Base-by-base conservation (phyloP, 2,797 vertebrate species). In the Hydrolagus colliei region DNA sequence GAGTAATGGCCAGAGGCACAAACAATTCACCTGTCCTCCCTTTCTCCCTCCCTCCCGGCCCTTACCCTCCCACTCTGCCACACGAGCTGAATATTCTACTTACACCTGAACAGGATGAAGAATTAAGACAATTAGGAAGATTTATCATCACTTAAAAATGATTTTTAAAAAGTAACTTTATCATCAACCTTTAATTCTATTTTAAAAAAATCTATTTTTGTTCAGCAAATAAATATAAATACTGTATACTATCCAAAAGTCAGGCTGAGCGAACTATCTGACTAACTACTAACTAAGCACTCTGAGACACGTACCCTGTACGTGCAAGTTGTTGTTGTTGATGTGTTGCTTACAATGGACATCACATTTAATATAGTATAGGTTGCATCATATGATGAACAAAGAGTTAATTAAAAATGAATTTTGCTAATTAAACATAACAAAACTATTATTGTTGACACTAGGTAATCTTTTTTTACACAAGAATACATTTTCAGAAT, bases 231-330 rank as follows among this genome's bases (percentile, higher is more conserved):
- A 62, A 22, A 79, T 79, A 61, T 52, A 52, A 52, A 52, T 52
- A 27, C 20, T 27, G 27, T 27, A 22, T 27, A 65, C n/a, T 4
- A 16, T n/a, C 18, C 32, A 41, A 71, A 32, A 14, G 27, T 67
- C 32, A 68, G 41, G 41, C 32, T 35, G 27, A 82, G 65, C 16
- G 68, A 71, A 84, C 67, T 80, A 80, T 80, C 12, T 80, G 62
- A 80, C 11, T 65, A 2, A 62, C 52, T 78, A 63, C 63, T 79
- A 59, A 63, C 59, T 12, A n/a, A 73, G 73, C 35, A 73, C 1
- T n/a, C 22, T 9, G 22, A 32, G 22, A 73, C 32, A 3, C 35
- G 0, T 73, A 32, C 35, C 35, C 22, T 32, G 14, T 52, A 52
- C 2, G 41, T 52, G 41, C 41, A 52, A 52, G 41, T 52, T 52